Evolutionary conservation across 2,113 vertebrate species (phyloP).

Genomic region (Machaerirhynchus nigripectus): DNA sequence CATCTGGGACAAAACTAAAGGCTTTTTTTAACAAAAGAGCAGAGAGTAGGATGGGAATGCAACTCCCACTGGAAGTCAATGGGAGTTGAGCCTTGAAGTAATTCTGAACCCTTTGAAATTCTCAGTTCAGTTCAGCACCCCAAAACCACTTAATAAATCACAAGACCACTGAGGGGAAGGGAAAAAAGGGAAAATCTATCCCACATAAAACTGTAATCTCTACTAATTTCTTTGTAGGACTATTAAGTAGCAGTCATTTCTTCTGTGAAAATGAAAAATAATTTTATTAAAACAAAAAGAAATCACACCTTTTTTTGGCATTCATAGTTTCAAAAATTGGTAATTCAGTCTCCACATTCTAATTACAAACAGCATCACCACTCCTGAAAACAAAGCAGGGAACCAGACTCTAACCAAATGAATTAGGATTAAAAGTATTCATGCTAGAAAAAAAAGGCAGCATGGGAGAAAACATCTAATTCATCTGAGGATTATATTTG

Average conservation of each 20-base stretch:
- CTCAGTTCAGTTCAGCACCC: neutral
- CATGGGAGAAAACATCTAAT: neutral
- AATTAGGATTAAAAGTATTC: neutral
- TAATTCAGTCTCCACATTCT: neutral
- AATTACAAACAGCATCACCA: neutral
- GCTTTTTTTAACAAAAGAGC: neutral
- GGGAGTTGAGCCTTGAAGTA: neutral
- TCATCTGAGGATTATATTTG: neutral
- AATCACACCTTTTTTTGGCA: neutral
- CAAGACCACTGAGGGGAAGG: neutral
- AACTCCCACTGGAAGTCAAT: neutral
- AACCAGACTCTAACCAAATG: neutral
- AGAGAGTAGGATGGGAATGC: neutral
- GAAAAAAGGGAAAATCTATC: conserved; percentile 10
- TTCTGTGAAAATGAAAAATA: neutral
- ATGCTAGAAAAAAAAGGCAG: neutral
- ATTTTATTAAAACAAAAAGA: neutral
- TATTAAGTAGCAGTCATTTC: neutral
- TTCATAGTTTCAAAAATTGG: neutral
- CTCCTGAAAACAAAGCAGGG: neutral
- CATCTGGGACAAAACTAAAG: conserved; percentile 24
- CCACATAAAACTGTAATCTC: neutral
- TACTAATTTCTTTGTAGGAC: neutral
- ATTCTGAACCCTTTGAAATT: conserved; percentile 32
- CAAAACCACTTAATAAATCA: conserved; percentile 36